phyloP scores from a whole-genome alignment of 2,113 vertebrate species.

The Promerops cafer region DNA sequence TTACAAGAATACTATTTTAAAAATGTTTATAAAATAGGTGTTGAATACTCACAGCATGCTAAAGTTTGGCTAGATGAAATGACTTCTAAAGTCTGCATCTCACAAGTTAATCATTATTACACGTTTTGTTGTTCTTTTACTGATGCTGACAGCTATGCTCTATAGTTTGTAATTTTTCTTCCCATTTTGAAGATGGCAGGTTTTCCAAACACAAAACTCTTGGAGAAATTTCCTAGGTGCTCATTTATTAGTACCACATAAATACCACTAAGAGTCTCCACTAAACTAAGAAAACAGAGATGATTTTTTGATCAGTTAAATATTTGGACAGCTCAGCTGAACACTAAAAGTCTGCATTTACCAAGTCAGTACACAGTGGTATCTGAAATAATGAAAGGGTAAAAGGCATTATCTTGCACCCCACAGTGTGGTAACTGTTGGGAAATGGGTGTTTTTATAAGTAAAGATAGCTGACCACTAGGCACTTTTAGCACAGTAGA shows the following conservation, averaged over 20 bases:
- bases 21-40: neutral
- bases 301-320: neutral
- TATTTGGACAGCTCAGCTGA: conserved; percentile 14
- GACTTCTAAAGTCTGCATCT: neutral
- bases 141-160: neutral
- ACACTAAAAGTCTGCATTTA: neutral
- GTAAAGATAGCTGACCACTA: neutral
- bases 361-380: neutral
- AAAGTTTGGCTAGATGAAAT: neutral
- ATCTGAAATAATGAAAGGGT: conserved; percentile 30
- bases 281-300: neutral
- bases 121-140: neutral
- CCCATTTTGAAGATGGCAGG: neutral
- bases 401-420: conserved; percentile 9
- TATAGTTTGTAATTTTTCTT: neutral
- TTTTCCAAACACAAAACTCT: neutral
- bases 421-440: neutral
- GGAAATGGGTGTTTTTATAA: conserved; percentile 6
- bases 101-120: neutral
- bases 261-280: neutral
- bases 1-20: neutral
- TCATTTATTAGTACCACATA: neutral
- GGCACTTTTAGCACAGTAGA: neutral
- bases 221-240: neutral
- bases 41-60: neutral